These are phyloP conservation scores for Leptura quadrifasciata DNA, from an alignment of 2,888 invertebrate species.

Conservation along the genomic window DNA sequence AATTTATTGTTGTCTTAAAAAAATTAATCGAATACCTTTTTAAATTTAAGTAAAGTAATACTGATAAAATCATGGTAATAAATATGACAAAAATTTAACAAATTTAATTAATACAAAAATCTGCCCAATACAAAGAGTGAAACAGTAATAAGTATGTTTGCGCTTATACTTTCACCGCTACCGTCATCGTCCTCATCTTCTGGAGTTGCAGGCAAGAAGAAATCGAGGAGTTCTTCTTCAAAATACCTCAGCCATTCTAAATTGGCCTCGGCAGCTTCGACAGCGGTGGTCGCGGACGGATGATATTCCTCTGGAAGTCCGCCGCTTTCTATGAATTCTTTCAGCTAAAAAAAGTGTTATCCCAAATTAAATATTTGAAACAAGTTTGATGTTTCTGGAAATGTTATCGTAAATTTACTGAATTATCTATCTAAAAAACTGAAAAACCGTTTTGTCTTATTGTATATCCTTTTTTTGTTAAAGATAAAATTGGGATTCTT, in stretches of 20 bases:
- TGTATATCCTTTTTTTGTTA: too few species aligned
- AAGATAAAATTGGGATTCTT: too few species aligned
- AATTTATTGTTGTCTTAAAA: too few species aligned
- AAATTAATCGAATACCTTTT: too few species aligned
- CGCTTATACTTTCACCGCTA: not conserved
- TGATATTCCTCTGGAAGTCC: constrained; percentile 30
- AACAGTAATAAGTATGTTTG: not conserved
- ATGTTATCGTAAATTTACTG: too few species aligned
- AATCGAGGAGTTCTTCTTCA: constrained; percentile 10
- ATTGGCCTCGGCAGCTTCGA: constrained; percentile 30
- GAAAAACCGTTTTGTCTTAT: too few species aligned
- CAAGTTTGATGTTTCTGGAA: too few species aligned
- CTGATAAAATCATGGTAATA: too few species aligned
- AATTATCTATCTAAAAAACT: too few species aligned
- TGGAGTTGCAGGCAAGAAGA: not conserved
- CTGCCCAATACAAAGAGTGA: not conserved
- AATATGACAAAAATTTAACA: too few species aligned
- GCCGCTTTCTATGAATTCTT: constrained; percentile 27
- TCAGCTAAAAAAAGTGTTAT: constrained; percentile 14
- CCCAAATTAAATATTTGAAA: too few species aligned
- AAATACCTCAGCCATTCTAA: constrained; percentile 20
- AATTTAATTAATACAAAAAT: not conserved
- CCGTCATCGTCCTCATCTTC: not conserved
- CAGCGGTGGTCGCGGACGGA: constrained; percentile 3
- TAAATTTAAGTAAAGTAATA: too few species aligned